Evolutionary conservation across 2,888 invertebrate species (phyloP).

Genomic region (Eugnorisma glareosa): DNA sequence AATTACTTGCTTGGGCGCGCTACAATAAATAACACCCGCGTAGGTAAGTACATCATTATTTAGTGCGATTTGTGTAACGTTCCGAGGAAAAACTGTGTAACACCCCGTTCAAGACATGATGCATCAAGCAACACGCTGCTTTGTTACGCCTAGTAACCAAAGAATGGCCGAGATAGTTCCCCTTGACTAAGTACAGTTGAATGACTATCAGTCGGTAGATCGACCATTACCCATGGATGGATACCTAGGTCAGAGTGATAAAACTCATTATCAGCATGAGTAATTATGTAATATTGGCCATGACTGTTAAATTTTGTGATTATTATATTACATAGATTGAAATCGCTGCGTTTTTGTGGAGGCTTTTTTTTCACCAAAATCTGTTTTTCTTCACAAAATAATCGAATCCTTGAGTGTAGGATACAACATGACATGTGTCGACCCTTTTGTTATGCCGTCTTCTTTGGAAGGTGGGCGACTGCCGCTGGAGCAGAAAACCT

Average conservation of each 20-base stretch:
- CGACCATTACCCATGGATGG: too few relatives aligned
- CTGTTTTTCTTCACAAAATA: background rate
- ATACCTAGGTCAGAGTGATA: background rate
- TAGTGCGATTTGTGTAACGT: background rate
- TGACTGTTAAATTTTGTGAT: slow-evolving; percentile 3
- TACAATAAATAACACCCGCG: background rate
- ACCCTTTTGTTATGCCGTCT: background rate
- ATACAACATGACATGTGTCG: background rate
- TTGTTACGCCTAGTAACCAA: background rate
- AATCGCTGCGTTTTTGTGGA: background rate
- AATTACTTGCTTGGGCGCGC: slow-evolving; percentile 2
- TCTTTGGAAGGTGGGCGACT: background rate
- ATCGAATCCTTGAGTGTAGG: background rate
- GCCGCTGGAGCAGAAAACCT: background rate
- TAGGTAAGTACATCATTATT: background rate
- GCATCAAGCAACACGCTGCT: background rate
- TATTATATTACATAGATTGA: slow-evolving; percentile 3
- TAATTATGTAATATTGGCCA: background rate
- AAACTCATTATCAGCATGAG: slow-evolving; percentile 17
- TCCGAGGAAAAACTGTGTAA: background rate
- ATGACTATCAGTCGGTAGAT: slow-evolving; percentile 4
- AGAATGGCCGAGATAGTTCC: background rate
- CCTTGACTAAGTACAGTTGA: background rate
- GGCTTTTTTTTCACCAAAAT: background rate
- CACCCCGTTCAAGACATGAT: background rate